These are phyloP conservation scores for Gopherus evgoodei DNA, from an alignment of 2,113 vertebrate species.

Conservation along the genomic window DNA sequence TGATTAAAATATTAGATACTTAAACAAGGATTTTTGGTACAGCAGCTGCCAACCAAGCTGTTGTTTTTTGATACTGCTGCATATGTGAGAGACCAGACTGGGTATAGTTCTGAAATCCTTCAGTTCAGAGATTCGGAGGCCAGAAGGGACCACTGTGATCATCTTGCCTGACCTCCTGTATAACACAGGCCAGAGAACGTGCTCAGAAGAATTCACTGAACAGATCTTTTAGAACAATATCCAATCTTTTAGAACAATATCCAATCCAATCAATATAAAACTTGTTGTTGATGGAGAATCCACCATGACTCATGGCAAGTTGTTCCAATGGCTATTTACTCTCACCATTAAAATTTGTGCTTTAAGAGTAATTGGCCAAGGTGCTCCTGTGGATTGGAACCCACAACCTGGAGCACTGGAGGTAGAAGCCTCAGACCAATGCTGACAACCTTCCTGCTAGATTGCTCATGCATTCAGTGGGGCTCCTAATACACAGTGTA, in stretches of 20 bases:
- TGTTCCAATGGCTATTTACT: neutral
- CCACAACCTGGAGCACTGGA: neutral
- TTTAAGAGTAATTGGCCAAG: neutral
- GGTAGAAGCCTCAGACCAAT: neutral
- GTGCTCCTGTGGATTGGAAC: neutral
- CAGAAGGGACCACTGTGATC: neutral
- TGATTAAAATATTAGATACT: neutral
- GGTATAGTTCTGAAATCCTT: neutral
- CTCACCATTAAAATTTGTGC: neutral
- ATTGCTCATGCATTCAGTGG: accelerated
- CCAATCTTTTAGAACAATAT: neutral
- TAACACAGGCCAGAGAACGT: neutral
- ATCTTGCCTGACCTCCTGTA: neutral
- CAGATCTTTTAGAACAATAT: neutral
- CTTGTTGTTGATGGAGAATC: neutral
- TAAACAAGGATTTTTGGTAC: neutral
- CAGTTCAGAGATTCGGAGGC: neutral
- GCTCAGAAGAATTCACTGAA: neutral
- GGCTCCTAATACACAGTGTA: constrained; percentile 1
- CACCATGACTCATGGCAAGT: neutral
- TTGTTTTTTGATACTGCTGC: neutral
- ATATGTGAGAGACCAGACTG: neutral
- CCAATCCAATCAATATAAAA: neutral
- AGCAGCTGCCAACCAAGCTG: neutral
- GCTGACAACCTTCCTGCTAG: neutral